Conservation (phyloP, 2,113 vertebrate genomes). For the Malaclemys terrapin region DNA sequence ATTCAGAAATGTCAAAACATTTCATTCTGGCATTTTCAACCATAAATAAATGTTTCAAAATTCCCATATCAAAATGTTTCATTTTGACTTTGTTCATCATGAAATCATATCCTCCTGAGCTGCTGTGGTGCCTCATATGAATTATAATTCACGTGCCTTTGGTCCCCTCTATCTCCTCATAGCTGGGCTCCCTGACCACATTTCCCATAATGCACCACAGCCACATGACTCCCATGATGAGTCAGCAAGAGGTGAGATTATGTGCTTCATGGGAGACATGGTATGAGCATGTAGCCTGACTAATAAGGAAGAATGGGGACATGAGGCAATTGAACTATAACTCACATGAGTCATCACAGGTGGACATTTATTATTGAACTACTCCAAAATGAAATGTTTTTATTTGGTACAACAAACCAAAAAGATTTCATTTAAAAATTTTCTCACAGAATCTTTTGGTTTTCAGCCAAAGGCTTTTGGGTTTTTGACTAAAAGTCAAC, state of each 20-base stretch:
- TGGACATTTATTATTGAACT: not conserved
- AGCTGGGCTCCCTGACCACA: not conserved
- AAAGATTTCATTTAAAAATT: not conserved
- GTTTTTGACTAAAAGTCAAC: not conserved
- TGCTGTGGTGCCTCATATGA: not conserved
- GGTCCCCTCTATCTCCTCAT: not conserved
- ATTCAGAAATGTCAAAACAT: not conserved
- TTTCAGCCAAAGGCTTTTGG: not conserved
- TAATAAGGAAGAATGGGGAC: not conserved
- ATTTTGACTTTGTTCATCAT: not conserved
- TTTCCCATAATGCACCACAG: no score
- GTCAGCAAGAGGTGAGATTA: not conserved
- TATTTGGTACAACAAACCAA: not conserved
- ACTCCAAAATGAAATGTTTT: slow-evolving; percentile 15
- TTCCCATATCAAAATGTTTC: not conserved
- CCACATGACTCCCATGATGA: not conserved
- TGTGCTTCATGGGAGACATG: not conserved
- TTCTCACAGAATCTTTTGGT: not conserved
- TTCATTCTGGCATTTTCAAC: not conserved
- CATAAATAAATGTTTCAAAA: not conserved
- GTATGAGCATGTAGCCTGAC: not conserved
- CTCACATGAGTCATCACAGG: not conserved
- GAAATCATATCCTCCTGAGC: not conserved
- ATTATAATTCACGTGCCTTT: not conserved
- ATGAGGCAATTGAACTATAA: not conserved